phyloP scores from a whole-genome alignment of 2,797 vertebrate genomes.

The Erithacus rubecula region DNA sequence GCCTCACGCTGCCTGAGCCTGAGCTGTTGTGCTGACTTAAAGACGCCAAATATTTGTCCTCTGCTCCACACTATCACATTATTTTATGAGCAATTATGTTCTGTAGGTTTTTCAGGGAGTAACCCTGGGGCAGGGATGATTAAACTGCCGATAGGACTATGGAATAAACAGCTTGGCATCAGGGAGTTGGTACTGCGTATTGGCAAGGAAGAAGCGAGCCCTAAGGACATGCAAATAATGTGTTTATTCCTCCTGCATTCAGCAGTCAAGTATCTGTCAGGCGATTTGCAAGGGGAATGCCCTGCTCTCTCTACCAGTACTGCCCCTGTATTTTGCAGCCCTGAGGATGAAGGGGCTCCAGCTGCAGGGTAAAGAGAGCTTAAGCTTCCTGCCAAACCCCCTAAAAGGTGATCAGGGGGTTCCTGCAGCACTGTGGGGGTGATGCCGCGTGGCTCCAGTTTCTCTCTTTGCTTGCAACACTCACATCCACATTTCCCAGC shows the following conservation, averaged over 20 bases:
- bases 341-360: rapidly evolving
- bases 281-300: background rate
- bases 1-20: background rate
- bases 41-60: background rate
- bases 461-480: background rate
- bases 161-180: background rate
- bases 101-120: background rate
- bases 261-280: background rate
- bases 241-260: background rate
- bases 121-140: background rate
- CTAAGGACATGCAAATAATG: background rate
- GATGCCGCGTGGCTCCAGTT: rapidly evolving
- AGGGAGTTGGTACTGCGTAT: background rate
- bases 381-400: background rate
- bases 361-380: background rate
- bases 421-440: background rate
- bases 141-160: background rate
- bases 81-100: background rate
- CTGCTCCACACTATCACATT: background rate
- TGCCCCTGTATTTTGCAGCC: background rate
- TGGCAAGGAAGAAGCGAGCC: background rate
- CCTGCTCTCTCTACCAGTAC: background rate
- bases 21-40: background rate
- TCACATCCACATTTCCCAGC: background rate
- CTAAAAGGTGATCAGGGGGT: rapidly evolving